These are phyloP conservation scores for Abrostola triplasia DNA, from an alignment of 2,888 invertebrate genomes.

Conservation along the genomic window DNA sequence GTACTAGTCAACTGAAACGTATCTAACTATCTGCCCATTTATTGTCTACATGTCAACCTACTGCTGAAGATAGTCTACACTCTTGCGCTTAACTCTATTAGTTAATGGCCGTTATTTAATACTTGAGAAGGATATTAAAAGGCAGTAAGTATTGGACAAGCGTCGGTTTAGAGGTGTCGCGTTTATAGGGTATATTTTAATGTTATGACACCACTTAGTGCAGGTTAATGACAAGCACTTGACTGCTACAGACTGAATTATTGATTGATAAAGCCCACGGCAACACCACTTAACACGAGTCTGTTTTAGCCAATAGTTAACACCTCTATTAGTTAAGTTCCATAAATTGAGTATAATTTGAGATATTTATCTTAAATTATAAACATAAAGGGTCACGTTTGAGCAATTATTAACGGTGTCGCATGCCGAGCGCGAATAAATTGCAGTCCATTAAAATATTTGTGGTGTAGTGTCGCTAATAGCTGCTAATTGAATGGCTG, in stretches of 20 bases:
- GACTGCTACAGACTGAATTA: background rate
- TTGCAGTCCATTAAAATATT: slow-evolving; percentile 29
- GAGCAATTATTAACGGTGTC: slow-evolving; percentile 6
- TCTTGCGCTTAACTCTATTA: too few relatives aligned
- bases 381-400: background rate
- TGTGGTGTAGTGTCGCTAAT: slow-evolving; percentile 21
- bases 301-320: background rate
- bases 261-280: background rate
- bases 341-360: background rate
- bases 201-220: background rate
- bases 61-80: too few relatives aligned
- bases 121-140: too few relatives aligned
- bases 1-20: too few relatives aligned
- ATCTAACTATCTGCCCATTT: too few relatives aligned
- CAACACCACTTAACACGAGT: background rate
- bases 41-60: too few relatives aligned
- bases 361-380: slow-evolving; percentile 8
- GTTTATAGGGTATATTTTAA: too few relatives aligned
- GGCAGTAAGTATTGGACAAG: too few relatives aligned
- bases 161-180: too few relatives aligned
- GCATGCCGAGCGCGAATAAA: slow-evolving; percentile 23
- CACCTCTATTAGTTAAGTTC: slow-evolving; percentile 1
- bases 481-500: slow-evolving; percentile 24
- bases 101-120: too few relatives aligned
- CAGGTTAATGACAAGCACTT: background rate